Evolutionary conservation across 2,888 invertebrate species (phyloP), one percentile per base, ranked within the genome.

Genomic region (Leptarthrus brevirostris): DNA sequence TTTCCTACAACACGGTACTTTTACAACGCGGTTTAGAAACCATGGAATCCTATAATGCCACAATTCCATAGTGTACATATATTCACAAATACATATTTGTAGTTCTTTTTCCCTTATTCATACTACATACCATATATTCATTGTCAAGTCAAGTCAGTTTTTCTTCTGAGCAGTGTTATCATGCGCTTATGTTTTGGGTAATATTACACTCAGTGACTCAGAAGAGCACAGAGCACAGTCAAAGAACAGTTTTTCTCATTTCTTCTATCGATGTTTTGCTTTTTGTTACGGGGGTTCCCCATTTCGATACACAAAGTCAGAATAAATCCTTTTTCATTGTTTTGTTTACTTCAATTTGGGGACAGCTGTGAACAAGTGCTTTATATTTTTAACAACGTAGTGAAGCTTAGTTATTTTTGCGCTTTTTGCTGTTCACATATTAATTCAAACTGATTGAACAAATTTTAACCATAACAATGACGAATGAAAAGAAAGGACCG

Each of bases 401-500:
- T 40, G 40, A 40, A 40, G 40, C 10, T 40, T 3, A 12, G 12
- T 40, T 40, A 40, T 40, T 40, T 40, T 40, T 30, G n/a, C n/a
- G n/a, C n/a, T 6, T 12, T 40, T 40, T 40, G 0, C n/a, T 12
- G 12, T 12, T 40, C n/a, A n/a, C n/a, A n/a, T n/a, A n/a, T n/a
- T n/a, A n/a, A n/a, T n/a, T n/a, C n/a, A n/a, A n/a, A n/a, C n/a
- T n/a, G n/a, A n/a, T n/a, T 1, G 1, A 40, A 40, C 6, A 40
- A 40, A 40, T 12, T 40, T 40, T 40, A 40, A 12, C 40, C n/a
- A 2, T 40, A 40, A 40, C n/a, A 40, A 40, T 40, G 1, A 6
- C 40, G 40, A 40, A 40, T 40, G 40, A 40, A 40, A 40, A 40
- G 40, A 40, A 40, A 40, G 40, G 40, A n/a, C 40, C 40, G 40